Evolutionary conservation across 2,113 vertebrate genomes (phyloP).

Genomic region (Anguilla rostrata): DNA sequence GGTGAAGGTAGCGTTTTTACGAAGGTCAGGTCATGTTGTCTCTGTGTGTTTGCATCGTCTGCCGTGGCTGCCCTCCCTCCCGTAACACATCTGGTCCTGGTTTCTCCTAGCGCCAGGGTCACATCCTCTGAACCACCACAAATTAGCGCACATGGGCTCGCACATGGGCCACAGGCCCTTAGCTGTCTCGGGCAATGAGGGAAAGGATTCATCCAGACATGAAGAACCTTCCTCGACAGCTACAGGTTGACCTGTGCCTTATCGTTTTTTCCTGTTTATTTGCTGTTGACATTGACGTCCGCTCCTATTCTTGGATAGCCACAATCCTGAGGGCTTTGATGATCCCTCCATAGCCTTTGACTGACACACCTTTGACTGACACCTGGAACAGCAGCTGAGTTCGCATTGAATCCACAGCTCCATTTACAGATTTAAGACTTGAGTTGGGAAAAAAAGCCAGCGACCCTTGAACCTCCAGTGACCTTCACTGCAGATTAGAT

Average conservation of each 20-base stretch:
- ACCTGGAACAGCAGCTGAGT: neutral
- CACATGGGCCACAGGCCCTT: neutral
- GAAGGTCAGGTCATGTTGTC: neutral
- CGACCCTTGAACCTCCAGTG: neutral
- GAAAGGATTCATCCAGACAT: neutral
- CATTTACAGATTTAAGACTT: neutral
- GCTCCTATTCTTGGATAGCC: neutral
- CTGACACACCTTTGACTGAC: neutral
- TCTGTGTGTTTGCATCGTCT: neutral
- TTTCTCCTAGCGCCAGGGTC: slow-evolving; percentile 16
- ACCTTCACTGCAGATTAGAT: neutral
- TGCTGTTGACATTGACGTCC: neutral
- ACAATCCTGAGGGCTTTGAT: neutral
- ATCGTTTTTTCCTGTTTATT: neutral
- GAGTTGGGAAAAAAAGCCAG: neutral
- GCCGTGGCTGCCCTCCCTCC: neutral
- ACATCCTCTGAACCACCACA: neutral
- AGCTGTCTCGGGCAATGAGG: neutral
- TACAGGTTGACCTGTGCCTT: neutral
- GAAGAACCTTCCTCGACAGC: neutral
- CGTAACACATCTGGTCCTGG: slow-evolving; percentile 38
- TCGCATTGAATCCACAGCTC: neutral
- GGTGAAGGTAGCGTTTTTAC: neutral
- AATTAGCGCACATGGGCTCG: neutral
- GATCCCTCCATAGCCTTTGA: neutral